phyloP scores from a whole-genome alignment of 2,797 vertebrate genomes.

The Molothrus aeneus region DNA sequence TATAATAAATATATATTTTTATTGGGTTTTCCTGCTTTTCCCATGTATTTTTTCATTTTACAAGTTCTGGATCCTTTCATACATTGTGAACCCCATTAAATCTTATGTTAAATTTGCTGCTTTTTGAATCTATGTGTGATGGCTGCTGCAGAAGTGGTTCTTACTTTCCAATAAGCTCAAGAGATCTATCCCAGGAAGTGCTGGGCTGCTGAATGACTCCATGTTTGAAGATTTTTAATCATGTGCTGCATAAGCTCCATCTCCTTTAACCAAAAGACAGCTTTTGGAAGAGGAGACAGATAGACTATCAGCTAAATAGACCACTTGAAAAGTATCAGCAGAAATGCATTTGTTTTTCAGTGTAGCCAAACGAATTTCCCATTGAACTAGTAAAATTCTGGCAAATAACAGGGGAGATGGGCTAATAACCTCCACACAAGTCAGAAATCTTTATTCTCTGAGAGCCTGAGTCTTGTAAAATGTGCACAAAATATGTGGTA shows the following conservation, averaged over 20 bases:
- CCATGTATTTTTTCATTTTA: neutral
- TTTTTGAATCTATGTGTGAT: neutral
- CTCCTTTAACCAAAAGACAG: neutral
- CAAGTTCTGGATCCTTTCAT: neutral
- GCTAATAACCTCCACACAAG: neutral
- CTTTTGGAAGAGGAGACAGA: neutral
- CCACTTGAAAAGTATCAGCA: neutral
- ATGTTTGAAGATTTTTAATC: neutral
- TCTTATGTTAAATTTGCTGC: neutral
- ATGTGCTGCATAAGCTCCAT: neutral
- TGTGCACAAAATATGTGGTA: neutral
- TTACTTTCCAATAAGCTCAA: neutral
- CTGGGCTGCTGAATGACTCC: neutral
- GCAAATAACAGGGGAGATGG: neutral
- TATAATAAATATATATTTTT: neutral
- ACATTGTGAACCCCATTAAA: neutral
- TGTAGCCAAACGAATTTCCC: neutral
- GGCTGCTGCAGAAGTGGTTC: neutral
- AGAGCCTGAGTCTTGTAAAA: neutral
- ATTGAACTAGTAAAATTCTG: neutral
- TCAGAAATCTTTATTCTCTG: neutral
- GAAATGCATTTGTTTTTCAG: neutral
- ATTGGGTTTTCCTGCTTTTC: neutral
- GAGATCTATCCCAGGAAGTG: neutral
- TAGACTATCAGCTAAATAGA: neutral